Percentiles rank a stretch among this genome's conserved stretches.
Evolutionary conservation across 2,113 vertebrate genomes (phyloP).

Genomic region (Indicator maculatus): DNA sequence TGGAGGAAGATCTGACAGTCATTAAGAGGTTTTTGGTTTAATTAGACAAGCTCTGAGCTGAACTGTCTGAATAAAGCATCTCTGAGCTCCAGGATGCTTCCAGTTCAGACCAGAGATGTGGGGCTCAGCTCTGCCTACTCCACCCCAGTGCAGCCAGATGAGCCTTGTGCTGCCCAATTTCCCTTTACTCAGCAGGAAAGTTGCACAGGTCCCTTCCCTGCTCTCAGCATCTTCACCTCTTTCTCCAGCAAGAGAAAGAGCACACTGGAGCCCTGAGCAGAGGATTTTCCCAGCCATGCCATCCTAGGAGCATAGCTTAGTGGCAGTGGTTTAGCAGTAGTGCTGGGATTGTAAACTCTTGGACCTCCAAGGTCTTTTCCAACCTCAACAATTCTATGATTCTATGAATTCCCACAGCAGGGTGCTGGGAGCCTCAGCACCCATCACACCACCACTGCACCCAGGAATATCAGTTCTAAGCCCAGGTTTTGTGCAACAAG

Average conservation of each 20-base stretch:
- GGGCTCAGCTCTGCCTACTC: neutral
- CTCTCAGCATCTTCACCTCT: fast-evolving
- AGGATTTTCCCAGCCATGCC: neutral
- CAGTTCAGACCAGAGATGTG: neutral
- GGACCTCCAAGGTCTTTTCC: too few species aligned
- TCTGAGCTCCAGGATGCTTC: neutral
- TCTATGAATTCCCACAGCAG: neutral
- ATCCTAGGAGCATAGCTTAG: too few species aligned
- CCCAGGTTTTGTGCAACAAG: neutral
- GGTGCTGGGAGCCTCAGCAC: neutral
- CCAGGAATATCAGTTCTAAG: fast-evolving
- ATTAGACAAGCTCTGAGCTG: neutral
- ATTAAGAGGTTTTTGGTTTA: neutral
- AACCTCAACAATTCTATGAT: too few species aligned
- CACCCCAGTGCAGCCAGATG: neutral
- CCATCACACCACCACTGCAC: too few species aligned
- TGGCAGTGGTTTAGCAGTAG: too few species aligned
- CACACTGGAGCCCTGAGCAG: fast-evolving
- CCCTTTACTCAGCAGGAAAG: neutral
- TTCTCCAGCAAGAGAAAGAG: neutral
- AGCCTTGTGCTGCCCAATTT: fast-evolving
- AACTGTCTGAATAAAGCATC: neutral
- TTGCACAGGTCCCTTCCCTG: neutral
- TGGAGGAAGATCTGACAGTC: neutral
- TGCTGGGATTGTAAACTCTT: too few species aligned